Evolutionary conservation across 1,140 invertebrate genomes (phyloP).

Genomic region (Sminthurinus signatus): DNA sequence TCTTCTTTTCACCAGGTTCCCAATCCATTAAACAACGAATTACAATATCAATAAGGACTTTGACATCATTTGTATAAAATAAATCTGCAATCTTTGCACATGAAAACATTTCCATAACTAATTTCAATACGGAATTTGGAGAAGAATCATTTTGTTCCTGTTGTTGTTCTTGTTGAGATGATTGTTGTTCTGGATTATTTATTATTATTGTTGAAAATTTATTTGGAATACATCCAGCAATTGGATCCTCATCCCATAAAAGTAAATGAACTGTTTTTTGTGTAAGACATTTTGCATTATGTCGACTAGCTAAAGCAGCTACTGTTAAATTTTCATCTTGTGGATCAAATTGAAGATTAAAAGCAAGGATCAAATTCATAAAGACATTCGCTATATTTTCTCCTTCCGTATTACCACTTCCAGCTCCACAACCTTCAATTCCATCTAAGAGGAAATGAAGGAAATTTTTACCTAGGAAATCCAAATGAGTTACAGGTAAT

Average conservation of each 20-base stretch:
- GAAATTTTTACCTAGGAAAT: constrained; percentile 72
- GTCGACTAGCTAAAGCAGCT: constrained; percentile 61
- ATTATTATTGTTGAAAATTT: no score
- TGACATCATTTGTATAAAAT: constrained; percentile 88
- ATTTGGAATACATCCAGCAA: constrained; percentile 1
- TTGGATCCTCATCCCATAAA: constrained; percentile 72
- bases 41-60: constrained; percentile 85
- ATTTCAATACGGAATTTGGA: constrained; percentile 77
- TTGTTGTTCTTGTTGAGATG: constrained; percentile 47
- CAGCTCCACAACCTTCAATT: constrained; percentile 66
- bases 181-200: constrained; percentile 72
- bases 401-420: constrained; percentile 59
- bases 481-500: constrained; percentile 64
- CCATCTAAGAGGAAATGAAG: constrained; percentile 68
- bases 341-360: constrained; percentile 73
- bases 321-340: constrained; percentile 67
- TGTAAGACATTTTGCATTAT: constrained; percentile 73
- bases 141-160: constrained; percentile 57
- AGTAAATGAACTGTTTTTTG: constrained; percentile 78
- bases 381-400: constrained; percentile 43
- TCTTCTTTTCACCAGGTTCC: constrained; percentile 63
- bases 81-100: constrained; percentile 66
- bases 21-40: constrained; percentile 79
- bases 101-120: constrained; percentile 76
- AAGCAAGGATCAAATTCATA: constrained; percentile 71